Base-by-base conservation (phyloP, 1,140 invertebrate genomes). In the Anastatus disparis region DNA sequence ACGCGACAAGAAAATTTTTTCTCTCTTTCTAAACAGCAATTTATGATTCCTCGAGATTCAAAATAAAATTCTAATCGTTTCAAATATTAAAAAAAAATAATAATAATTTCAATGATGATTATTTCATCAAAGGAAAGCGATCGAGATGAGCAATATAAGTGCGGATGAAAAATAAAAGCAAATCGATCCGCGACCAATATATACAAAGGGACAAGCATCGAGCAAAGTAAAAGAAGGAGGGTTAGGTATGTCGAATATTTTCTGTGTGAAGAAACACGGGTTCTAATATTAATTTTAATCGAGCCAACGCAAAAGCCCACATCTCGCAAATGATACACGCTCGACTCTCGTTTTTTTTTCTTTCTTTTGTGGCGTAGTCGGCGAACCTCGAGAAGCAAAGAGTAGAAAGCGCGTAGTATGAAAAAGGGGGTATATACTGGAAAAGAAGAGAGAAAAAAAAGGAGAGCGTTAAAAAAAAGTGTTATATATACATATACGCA, bases 281-380 rank as follows among this genome's bases (percentile, higher is more conserved):
- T 80, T 74, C 80, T 82, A 79, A 84, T 84, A 84, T 84, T 82
- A 84, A 84, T 81, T 83, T 83, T 84, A 82, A 81, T 84, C 76
- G 80, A 75, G 75, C n/a, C n/a, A n/a, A 75, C 74, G 74, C 71
- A 78, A 81, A n/a, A 81, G 79, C 75, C 72, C 53, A 52, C 42
- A 59, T 73, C n/a, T n/a, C 68, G 68, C 74, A 70, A 78, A 74
- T 75, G 75, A 76, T 78, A 75, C 74, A 70, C 70, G 68, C 73
- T 72, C 71, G 70, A 15, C n/a, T 4, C 29, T n/a, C n/a, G 29
- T 75, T 78, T 78, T 79, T 78, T 17, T 4, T 20, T n/a, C n/a
- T 20, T 75, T 78, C 77, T 79, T 78, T 63, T 38, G 24, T 31
- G 40, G 27, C 20, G 22, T n/a, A n/a, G n/a, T 53, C 52, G 52